A percentile compares a stretch with the other conserved stretches of the same genome.
Evolutionary conservation across 2,113 vertebrate species (phyloP).

Genomic region (Odocoileus virginianus): DNA sequence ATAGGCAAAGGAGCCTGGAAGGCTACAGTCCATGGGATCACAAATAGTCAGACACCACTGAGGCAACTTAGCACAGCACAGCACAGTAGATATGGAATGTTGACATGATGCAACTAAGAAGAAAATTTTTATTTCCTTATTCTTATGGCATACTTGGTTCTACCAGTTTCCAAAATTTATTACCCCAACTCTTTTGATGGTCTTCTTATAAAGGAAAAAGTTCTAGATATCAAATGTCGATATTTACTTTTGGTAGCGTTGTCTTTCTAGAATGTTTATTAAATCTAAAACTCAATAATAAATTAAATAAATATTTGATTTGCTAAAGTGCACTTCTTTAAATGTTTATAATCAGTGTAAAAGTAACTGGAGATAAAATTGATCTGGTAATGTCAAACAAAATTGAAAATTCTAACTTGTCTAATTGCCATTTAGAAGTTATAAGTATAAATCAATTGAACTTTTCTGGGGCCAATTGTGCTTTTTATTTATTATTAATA

Average conservation of each 20-base stretch:
- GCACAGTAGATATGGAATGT: background rate
- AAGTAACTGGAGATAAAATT: background rate
- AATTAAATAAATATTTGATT: constrained; percentile 6
- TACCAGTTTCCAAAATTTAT: background rate
- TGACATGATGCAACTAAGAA: background rate
- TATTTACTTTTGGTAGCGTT: background rate
- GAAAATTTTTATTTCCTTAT: background rate
- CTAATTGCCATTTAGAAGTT: background rate
- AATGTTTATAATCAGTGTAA: background rate
- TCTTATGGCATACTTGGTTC: background rate
- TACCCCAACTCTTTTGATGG: fast-evolving
- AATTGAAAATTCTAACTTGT: background rate
- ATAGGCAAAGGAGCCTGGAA: background rate
- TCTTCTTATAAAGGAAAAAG: background rate
- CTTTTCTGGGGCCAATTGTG: background rate
- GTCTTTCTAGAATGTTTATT: background rate
- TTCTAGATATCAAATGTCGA: background rate
- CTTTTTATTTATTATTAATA: constrained; percentile 25
- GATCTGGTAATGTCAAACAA: background rate
- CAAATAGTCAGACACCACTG: background rate
- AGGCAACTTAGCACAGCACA: background rate
- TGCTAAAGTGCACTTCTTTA: background rate
- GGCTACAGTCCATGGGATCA: background rate
- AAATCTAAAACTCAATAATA: background rate
- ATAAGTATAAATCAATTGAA: background rate